Base-by-base conservation (phyloP, 2,797 vertebrate genomes). In the Fringilla coelebs region DNA sequence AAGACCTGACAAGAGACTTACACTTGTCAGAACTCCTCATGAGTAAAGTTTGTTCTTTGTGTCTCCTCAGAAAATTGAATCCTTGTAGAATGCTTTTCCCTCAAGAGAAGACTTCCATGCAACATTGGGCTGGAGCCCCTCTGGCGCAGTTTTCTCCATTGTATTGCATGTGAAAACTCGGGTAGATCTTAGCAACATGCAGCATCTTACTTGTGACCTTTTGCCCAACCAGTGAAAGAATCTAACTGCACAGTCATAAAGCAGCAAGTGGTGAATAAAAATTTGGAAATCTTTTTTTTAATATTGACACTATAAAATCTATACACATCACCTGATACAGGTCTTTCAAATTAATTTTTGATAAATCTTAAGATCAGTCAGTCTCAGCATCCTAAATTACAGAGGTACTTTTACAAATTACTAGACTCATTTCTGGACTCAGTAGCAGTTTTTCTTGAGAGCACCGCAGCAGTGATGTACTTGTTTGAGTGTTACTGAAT, bases 171-270 rank as follows among this genome's bases (percentile, higher is more conserved):
- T 36, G 65, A 70, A 85, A 73, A 17, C 8, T 40, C 52, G 63
- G n/a, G 6, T 14, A 84, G 40, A 8, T 19, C 17, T 11, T 11
- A 15, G 13, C 51, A 70, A 43, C 2, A 0, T 4, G 13, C 10
- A 41, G 12, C 34, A 28, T 90, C 49, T 21, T 34, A 4, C 25
- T 57, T 40, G 7, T 58, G 16, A 65, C 3, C 2, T 71, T 78
- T 68, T 78, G 15, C 17, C 20, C 19, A 57, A 15, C 12, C n/a
- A 13, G 6, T 38, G 15, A 68, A 57, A 15, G 3, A 71, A 48
- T 68, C 29, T 36, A 46, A 13, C 17, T 41, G 6, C 17, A 46
- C 6, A 58, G 7, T 7, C 32, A 51, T 31, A 54, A 66, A 66
- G 8, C 17, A 85, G 6, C 4, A 31, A 41, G 25, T 32, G 45